Evolutionary conservation across 2,797 vertebrate species (phyloP).

Genomic region (Chrosomus eos): DNA sequence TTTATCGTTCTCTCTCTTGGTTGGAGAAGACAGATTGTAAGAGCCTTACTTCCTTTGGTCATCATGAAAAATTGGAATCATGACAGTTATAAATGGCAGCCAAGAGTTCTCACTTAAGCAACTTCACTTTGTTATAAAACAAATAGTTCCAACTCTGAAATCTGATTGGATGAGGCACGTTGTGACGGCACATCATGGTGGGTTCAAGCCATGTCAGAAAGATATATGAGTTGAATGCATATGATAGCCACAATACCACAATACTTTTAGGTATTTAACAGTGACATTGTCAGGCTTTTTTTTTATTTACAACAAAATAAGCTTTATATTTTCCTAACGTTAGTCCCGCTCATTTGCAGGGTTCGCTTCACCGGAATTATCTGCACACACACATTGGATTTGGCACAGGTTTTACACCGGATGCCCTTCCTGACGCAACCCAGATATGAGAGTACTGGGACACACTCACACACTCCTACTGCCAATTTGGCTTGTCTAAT

Average conservation of each 20-base stretch:
- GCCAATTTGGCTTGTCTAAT: background rate
- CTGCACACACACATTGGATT: background rate
- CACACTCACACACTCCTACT: background rate
- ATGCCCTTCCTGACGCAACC: background rate
- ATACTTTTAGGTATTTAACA: background rate
- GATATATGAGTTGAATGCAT: background rate
- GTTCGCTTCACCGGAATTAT: background rate
- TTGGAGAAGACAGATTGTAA: constrained; percentile 15
- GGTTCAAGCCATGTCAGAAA: background rate
- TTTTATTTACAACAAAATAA: background rate
- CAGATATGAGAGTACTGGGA: background rate
- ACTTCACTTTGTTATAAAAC: background rate
- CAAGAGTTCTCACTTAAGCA: background rate
- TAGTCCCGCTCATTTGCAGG: background rate
- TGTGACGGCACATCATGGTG: background rate
- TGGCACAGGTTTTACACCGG: background rate
- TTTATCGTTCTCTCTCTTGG: background rate
- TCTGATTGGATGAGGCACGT: background rate
- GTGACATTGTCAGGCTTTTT: background rate
- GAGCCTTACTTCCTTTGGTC: background rate
- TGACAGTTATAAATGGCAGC: constrained; percentile 2
- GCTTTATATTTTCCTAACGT: background rate
- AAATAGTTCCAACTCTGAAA: background rate
- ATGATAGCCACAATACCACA: background rate
- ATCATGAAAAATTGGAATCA: background rate